phyloP scores from a whole-genome alignment of 2,797 vertebrate genomes.

The Sebastes alutus region DNA sequence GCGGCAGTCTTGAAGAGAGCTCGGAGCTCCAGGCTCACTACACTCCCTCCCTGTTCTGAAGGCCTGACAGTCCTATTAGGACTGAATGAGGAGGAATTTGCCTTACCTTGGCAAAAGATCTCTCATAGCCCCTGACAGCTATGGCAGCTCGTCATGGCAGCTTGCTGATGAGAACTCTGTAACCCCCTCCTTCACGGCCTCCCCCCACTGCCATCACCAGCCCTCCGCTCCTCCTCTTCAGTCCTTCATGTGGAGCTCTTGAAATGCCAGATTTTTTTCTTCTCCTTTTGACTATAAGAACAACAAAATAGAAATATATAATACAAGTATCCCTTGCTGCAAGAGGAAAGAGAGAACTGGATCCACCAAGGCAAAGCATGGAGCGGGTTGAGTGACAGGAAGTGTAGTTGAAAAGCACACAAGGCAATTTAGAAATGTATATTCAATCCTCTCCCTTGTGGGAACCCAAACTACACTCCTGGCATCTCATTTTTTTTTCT shows the following conservation, averaged over 20 bases:
- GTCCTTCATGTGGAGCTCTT: slow-evolving; percentile 28
- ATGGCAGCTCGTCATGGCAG: slow-evolving; percentile 71
- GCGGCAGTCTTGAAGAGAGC: slow-evolving; percentile 37
- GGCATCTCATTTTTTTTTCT: slow-evolving; percentile 56
- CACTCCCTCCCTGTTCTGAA: slow-evolving; percentile 55
- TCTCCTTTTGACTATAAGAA: slow-evolving; percentile 22
- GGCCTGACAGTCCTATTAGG: slow-evolving; percentile 75
- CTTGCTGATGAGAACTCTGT: slow-evolving; percentile 62
- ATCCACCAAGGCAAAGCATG: slow-evolving; percentile 11
- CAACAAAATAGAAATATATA: slow-evolving; percentile 54
- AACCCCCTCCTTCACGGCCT: slow-evolving; percentile 3
- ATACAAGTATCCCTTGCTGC: slow-evolving; percentile 14
- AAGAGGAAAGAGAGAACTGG: not conserved
- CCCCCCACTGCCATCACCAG: slow-evolving; percentile 26
- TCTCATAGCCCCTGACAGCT: slow-evolving; percentile 70
- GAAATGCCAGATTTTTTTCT: slow-evolving; percentile 8
- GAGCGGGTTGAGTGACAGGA: slow-evolving; percentile 51
- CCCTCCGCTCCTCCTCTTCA: slow-evolving; percentile 26
- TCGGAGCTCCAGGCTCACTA: slow-evolving; percentile 44
- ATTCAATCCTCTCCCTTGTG: slow-evolving; percentile 54
- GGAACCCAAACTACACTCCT: slow-evolving; percentile 59
- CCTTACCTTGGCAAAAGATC: slow-evolving; percentile 76
- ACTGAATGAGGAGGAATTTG: slow-evolving; percentile 70
- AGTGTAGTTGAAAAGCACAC: slow-evolving; percentile 60
- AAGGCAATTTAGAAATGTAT: slow-evolving; percentile 70